Evolutionary conservation across 2,888 invertebrate species (phyloP), one percentile per base, ranked within the genome.

Genomic region (Hypomecis atomaria): DNA sequence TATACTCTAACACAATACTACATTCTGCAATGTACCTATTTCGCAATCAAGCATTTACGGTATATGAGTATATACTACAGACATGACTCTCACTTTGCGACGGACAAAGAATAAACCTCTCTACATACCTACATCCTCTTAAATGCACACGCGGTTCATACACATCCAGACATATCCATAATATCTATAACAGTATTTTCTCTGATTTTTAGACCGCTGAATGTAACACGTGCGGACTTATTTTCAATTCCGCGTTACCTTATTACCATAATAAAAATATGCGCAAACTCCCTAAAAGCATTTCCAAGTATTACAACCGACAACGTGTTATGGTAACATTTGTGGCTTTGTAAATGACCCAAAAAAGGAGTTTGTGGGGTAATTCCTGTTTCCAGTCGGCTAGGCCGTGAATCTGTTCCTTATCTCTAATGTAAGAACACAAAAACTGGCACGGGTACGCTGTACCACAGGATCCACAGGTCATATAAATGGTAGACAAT

Each of bases 281-380:
- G 48, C 48, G 23, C 38, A 56, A 62, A 44, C 45, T 45, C 50
- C 23, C 48, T 47, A 53, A 58, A 62, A 62, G 62, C 57, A 37
- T 48, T 48, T 47, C 33, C 36, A 23, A 48, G 58, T 57, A 44
- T 48, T 43, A 52, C 56, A 23, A 5, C n/a, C n/a, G 10, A 34
- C 37, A 38, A 44, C 1, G 11, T 33, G 37, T n/a, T 48, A 48
- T 43, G 43, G 38, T 23, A 53, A 53, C 48, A 58, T 47, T 61
- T 56, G 55, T 36, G 42, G 48, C 42, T 45, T n/a, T 33, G 9
- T 47, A 58, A 58, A 62, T 53, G 45, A 42, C 50, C 43, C 62
- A 13, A 62, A 57, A 52, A 53, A 53, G 36, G 33, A 42, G 50
- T 57, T 44, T n/a, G 4, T 44, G 23, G 11, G 33, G 45, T 52